Evolutionary conservation across 2,113 vertebrate genomes (phyloP), one percentile per base, ranked within the genome.

Genomic region (Podarcis cretensis): DNA sequence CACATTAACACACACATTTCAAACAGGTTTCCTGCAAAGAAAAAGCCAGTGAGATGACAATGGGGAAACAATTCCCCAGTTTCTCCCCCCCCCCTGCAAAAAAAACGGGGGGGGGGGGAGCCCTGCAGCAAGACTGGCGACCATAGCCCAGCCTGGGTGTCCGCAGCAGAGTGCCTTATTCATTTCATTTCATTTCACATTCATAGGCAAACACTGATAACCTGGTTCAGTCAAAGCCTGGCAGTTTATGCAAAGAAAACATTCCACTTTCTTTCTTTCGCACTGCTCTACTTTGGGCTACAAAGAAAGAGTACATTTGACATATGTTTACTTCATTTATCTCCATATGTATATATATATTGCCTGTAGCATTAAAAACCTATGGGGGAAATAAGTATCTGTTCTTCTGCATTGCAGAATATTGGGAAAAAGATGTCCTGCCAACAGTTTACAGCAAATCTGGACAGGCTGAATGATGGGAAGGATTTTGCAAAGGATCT

Each of bases 341-440:
- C 30, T 18, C 4, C 43, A 73, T 16, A 13, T 32, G 9, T 48
- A 10, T 48, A 48, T 48, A 40, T 10, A 68, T 35, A 5, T 87
- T 73, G n/a, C 12, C 14, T 69, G 9, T 21, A 57, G 25, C 25
- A 54, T 88, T 87, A 37, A 79, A 83, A 80, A n/a, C 14, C 32
- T 80, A 13, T 90, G 40, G 66, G 84, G 73, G 68, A 90, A 57
- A 57, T 32, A 32, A 91, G 92, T 75, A 48, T 68, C 75, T 93
- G 59, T 71, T 90, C 77, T 92, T 93, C 89, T 97, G 81, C 92
- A 82, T 95, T 97, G 71, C 96, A 99, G 99, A 99, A 99, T 89
- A 99, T 99, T 87, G 98, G 99, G 89, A 99, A 99, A 95, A 99
- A 99, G 96, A 99, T 99, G 99, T 99, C 98, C 0, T 99, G 98